A percentile compares a stretch with the other conserved stretches of the same genome.
phyloP scores from a whole-genome alignment of 2,888 invertebrate species.

The Steinernema scapterisci region DNA sequence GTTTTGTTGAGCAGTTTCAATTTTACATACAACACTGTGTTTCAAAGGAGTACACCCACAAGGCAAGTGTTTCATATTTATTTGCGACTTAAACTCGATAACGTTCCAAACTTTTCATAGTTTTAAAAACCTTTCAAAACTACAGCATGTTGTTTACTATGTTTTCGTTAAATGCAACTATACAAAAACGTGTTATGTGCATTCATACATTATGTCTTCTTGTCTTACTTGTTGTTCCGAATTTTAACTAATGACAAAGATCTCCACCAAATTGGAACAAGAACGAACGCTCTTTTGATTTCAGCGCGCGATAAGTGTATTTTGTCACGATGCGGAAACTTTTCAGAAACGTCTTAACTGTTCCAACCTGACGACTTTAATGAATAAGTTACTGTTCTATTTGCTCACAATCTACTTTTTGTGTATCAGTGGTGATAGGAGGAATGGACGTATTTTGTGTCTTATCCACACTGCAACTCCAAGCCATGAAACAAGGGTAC shows the following conservation, averaged over 20 bases:
- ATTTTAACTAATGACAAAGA: constrained; percentile 4
- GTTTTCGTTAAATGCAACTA: too few relatives aligned
- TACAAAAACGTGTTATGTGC: too few relatives aligned
- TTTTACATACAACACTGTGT: too few relatives aligned
- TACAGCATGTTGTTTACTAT: too few relatives aligned
- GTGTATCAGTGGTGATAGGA: not conserved
- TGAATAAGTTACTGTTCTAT: not conserved
- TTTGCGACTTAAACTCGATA: too few relatives aligned
- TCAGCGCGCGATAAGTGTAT: not conserved
- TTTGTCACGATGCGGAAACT: not conserved
- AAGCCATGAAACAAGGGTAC: constrained; percentile 54
- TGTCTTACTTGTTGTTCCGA: not conserved
- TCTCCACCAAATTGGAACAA: constrained; percentile 14
- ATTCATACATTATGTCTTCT: too few relatives aligned
- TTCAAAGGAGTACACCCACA: too few relatives aligned
- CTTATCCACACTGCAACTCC: constrained; percentile 58
- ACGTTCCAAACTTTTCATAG: too few relatives aligned
- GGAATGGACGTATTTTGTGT: constrained; percentile 47
- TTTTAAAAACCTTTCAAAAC: too few relatives aligned
- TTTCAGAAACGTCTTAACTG: not conserved
- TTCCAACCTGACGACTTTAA: not conserved
- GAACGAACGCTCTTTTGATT: not conserved
- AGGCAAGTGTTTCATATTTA: too few relatives aligned
- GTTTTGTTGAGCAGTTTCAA: too few relatives aligned
- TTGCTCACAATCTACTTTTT: not conserved